Percentiles rank a stretch among this genome's conserved stretches.
These are phyloP conservation scores for Lutjanus campechanus DNA, from an alignment of 2,797 vertebrate genomes.

Conservation along the genomic window DNA sequence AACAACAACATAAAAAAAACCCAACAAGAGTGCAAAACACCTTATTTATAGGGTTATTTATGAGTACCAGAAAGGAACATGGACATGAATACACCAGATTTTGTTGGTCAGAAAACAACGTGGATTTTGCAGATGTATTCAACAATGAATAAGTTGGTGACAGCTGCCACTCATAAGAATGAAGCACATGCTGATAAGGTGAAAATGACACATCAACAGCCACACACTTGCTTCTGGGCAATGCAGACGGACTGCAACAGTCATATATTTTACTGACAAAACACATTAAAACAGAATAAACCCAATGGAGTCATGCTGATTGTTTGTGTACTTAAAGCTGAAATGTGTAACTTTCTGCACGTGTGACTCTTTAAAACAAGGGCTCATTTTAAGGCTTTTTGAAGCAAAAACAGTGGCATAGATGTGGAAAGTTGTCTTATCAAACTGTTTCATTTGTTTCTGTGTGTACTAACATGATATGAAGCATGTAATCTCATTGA, in stretches of 20 bases:
- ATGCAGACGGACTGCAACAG: slow-evolving; percentile 6
- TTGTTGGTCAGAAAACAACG: slow-evolving; percentile 9
- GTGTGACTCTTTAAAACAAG: not conserved
- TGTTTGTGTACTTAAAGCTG: too few relatives aligned
- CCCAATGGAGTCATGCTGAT: not conserved
- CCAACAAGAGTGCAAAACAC: not conserved
- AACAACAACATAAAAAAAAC: slow-evolving; percentile 1
- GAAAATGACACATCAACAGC: slow-evolving; percentile 7
- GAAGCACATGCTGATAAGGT: not conserved
- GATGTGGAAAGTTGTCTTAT: not conserved
- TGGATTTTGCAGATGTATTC: not conserved
- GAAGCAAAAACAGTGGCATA: not conserved
- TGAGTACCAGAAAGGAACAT: not conserved
- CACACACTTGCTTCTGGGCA: not conserved
- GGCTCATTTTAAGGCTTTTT: not conserved
- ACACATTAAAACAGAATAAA: not conserved
- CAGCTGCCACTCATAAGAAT: slow-evolving; percentile 1
- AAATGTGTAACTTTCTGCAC: not conserved
- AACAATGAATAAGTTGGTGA: not conserved
- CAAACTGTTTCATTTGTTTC: not conserved
- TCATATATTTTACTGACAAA: not conserved
- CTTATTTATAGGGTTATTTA: not conserved
- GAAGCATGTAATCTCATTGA: not conserved
- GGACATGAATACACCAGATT: not conserved
- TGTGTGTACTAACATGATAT: not conserved